phyloP scores from a whole-genome alignment of 1,140 invertebrate species.

The Lucilia cuprina region DNA sequence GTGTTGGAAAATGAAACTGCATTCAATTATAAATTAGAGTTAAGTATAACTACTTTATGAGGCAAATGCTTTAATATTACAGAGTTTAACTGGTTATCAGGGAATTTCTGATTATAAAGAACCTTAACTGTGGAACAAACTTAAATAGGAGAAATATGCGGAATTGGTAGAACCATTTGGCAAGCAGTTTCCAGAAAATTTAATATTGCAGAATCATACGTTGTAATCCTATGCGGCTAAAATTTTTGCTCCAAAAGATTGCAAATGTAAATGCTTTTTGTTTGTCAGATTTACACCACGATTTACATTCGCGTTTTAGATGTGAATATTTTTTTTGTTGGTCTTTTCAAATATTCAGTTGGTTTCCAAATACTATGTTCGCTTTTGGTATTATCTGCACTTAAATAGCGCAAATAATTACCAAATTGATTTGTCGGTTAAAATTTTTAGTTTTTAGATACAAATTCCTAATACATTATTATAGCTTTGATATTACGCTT shows the following conservation, averaged over 20 bases:
- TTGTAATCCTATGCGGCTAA: too few relatives aligned
- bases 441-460: too few relatives aligned
- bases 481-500: too few relatives aligned
- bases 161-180: not conserved
- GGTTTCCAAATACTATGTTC: not conserved
- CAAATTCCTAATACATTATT: too few relatives aligned
- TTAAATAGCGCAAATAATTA: not conserved
- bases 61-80: not conserved
- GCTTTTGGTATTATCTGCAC: not conserved
- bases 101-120: not conserved
- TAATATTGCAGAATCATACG: too few relatives aligned
- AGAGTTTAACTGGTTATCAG: not conserved
- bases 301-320: not conserved
- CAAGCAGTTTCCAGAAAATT: not conserved
- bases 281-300: not conserved
- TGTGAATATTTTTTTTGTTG: not conserved
- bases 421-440: too few relatives aligned
- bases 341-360: not conserved
- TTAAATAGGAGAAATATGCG: not conserved
- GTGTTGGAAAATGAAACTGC: not conserved
- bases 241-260: too few relatives aligned
- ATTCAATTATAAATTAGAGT: not conserved
- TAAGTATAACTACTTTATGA: not conserved
- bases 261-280: too few relatives aligned
- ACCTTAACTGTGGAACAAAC: not conserved